phyloP scores from a whole-genome alignment of 2,113 vertebrate genomes.

The Mormyrus iriodes region DNA sequence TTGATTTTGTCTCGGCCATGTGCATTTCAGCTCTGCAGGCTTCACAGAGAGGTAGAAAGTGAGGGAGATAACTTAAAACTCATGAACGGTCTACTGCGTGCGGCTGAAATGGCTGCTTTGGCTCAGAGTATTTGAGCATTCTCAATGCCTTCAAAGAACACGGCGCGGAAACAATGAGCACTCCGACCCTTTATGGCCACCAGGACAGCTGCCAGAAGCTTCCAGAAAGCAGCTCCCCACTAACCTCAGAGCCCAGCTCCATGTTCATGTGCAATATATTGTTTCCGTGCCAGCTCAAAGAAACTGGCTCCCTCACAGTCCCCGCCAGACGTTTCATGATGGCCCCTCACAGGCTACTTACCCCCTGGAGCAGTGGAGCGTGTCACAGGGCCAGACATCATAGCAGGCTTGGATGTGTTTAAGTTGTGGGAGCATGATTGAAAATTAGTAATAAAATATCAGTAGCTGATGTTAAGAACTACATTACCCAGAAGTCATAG shows the following conservation, averaged over 20 bases:
- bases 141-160: conserved; percentile 23
- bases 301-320: background rate
- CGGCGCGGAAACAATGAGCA: conserved; percentile 32
- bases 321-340: background rate
- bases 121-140: background rate
- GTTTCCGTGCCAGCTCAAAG: background rate
- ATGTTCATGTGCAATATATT: background rate
- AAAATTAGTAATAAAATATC: background rate
- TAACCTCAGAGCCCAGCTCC: conserved; percentile 37
- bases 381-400: background rate
- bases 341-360: background rate
- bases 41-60: background rate
- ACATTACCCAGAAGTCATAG: background rate
- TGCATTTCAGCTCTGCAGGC: background rate
- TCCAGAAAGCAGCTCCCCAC: conserved; percentile 26
- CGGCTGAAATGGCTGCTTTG: conserved; percentile 31
- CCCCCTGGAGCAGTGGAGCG: background rate
- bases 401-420: background rate
- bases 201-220: conserved; percentile 35
- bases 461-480: background rate
- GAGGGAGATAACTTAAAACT: background rate
- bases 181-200: conserved; percentile 30
- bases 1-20: background rate
- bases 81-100: conserved; percentile 34
- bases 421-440: background rate